Evolutionary conservation across 2,888 invertebrate species (phyloP).

Genomic region (Ennomos fuscantarius): DNA sequence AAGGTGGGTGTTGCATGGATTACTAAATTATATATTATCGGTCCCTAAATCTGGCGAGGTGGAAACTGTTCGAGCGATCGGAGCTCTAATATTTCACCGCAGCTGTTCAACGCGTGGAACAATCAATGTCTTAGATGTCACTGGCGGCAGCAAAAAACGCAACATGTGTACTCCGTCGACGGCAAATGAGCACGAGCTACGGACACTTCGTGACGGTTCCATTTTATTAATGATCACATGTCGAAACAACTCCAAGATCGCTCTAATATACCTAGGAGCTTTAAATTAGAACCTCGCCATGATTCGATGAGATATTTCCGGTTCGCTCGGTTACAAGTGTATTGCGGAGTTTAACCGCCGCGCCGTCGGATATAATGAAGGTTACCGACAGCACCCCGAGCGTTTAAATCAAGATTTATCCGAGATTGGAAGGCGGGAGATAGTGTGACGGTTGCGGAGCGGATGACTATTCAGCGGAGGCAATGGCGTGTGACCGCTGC

Average conservation of each 20-base stretch:
- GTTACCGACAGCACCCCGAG: conserved; percentile 54
- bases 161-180: conserved; percentile 64
- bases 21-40: conserved; percentile 72
- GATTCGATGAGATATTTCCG: conserved; percentile 36
- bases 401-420: conserved; percentile 65
- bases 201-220: conserved; percentile 55
- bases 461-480: conserved; percentile 74
- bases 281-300: conserved; percentile 23
- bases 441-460: conserved; percentile 66
- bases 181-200: conserved; percentile 66
- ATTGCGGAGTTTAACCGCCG: conserved; percentile 30
- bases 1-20: conserved; percentile 72
- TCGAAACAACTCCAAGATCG: conserved; percentile 41
- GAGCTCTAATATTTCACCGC: conserved; percentile 67
- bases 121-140: conserved; percentile 71
- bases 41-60: conserved; percentile 59
- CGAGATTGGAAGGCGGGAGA: conserved; percentile 61
- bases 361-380: conserved; percentile 51
- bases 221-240: conserved; percentile 52
- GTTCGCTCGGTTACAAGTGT: conserved; percentile 36
- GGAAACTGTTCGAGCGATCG: conserved; percentile 53
- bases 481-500: conserved; percentile 81
- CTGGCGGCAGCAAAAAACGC: conserved; percentile 61
- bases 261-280: conserved; percentile 20
- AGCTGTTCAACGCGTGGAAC: conserved; percentile 67